Percentiles rank a stretch among this genome's conserved stretches.
Evolutionary conservation across 1,140 invertebrate species (phyloP).

Genomic region (Elymnias hypermnestra): DNA sequence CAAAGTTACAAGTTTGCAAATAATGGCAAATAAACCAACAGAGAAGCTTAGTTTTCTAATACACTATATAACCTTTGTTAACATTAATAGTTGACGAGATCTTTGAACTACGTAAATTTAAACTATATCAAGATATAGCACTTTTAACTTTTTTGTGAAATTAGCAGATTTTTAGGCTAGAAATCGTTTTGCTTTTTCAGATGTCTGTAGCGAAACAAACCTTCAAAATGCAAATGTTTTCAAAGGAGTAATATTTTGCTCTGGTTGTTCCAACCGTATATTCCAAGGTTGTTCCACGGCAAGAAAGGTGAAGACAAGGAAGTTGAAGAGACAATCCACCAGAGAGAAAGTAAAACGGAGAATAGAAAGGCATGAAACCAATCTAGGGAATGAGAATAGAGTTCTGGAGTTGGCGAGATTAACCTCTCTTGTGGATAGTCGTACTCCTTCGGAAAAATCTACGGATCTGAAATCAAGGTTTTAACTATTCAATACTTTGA

Average conservation of each 20-base stretch:
- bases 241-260: slow-evolving; percentile 55
- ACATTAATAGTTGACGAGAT: too few relatives aligned
- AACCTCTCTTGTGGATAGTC: not conserved
- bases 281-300: slow-evolving; percentile 35
- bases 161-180: too few relatives aligned
- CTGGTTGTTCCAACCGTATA: slow-evolving; percentile 40
- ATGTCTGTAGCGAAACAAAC: slow-evolving; percentile 51
- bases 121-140: too few relatives aligned
- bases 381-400: slow-evolving; percentile 6
- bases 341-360: not conserved
- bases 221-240: slow-evolving; percentile 45
- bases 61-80: too few relatives aligned
- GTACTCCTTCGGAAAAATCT: slow-evolving; percentile 5
- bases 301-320: slow-evolving; percentile 10
- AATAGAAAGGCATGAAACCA: not conserved
- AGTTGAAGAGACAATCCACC: not conserved
- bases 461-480: not conserved
- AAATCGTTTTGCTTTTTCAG: too few relatives aligned
- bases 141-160: too few relatives aligned
- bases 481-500: too few relatives aligned
- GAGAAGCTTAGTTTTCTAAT: too few relatives aligned
- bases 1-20: too few relatives aligned
- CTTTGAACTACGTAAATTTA: too few relatives aligned
- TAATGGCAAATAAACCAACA: too few relatives aligned
- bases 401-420: slow-evolving; percentile 16